Conservation (phyloP, 2,888 invertebrate species). For the Notodonta dromedarius region DNA sequence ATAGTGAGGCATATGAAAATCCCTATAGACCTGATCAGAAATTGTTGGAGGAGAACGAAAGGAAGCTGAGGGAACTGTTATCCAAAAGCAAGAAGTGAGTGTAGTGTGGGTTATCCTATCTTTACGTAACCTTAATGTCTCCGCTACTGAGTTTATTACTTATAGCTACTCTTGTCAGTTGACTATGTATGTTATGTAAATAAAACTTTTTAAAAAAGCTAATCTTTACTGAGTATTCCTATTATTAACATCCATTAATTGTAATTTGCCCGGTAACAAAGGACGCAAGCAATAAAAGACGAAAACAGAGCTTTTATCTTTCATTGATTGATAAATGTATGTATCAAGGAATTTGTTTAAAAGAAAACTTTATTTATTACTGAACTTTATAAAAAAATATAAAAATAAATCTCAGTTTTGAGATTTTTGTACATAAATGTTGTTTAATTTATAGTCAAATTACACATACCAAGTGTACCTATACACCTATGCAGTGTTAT, state of each 20-base stretch:
- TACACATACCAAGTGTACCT: no score
- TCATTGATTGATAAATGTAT: slow-evolving; percentile 44
- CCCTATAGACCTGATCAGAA: slow-evolving; percentile 63
- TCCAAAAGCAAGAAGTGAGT: slow-evolving; percentile 55
- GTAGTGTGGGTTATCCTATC: not conserved
- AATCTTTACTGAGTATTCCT: slow-evolving; percentile 59
- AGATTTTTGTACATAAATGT: slow-evolving; percentile 62
- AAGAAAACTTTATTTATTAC: slow-evolving; percentile 51
- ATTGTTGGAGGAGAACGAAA: slow-evolving; percentile 65
- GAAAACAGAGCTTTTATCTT: slow-evolving; percentile 53
- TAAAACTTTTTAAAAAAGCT: slow-evolving; percentile 69
- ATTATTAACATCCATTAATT: slow-evolving; percentile 39
- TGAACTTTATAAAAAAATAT: slow-evolving; percentile 54
- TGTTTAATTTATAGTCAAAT: slow-evolving; percentile 42
- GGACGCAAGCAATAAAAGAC: slow-evolving; percentile 34
- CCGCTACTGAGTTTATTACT: slow-evolving; percentile 67
- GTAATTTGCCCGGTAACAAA: slow-evolving; percentile 31
- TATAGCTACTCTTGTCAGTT: slow-evolving; percentile 72
- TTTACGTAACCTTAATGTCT: slow-evolving; percentile 46
- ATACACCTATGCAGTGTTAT: no score
- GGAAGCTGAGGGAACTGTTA: slow-evolving; percentile 57
- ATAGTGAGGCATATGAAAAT: slow-evolving; percentile 51
- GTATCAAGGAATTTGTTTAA: slow-evolving; percentile 48
- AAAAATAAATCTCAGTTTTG: slow-evolving; percentile 55
- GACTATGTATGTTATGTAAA: slow-evolving; percentile 79